Percentiles rank a stretch among this genome's conserved stretches.
Evolutionary conservation across 2,888 invertebrate genomes (phyloP).

Genomic region (Teleogryllus oceanicus): DNA sequence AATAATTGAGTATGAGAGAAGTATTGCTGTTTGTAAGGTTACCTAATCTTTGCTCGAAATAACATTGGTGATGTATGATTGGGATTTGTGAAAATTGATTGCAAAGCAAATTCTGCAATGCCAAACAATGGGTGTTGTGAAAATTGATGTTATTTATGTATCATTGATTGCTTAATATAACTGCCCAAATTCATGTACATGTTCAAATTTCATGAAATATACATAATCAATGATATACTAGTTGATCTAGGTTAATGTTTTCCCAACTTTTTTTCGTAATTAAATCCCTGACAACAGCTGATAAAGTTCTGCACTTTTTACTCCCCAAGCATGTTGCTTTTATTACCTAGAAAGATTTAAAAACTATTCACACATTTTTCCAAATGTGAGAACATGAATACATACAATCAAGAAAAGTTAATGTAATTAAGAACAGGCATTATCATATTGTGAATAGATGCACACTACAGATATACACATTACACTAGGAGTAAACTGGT

Average conservation of each 20-base stretch:
- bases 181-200: constrained; percentile 1
- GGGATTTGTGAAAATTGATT: background rate
- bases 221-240: constrained; percentile 3
- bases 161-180: constrained; percentile 18
- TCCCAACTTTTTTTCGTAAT: background rate
- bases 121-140: background rate
- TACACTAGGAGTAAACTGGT: too few relatives aligned
- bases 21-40: constrained; percentile 1
- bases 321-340: background rate
- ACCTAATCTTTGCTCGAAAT: background rate
- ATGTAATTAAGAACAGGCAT: too few relatives aligned
- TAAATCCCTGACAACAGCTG: background rate
- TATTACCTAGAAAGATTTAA: too few relatives aligned
- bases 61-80: constrained; percentile 11
- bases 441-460: too few relatives aligned
- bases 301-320: background rate
- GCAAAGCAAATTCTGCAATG: background rate
- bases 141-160: constrained; percentile 11
- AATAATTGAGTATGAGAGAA: background rate
- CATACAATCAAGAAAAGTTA: too few relatives aligned
- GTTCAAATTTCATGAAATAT: constrained; percentile 9
- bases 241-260: background rate
- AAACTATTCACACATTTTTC: too few relatives aligned
- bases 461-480: too few relatives aligned
- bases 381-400: too few relatives aligned